Base-by-base conservation (phyloP, 1,140 invertebrate species). In the Lysiphlebus fabarum region DNA sequence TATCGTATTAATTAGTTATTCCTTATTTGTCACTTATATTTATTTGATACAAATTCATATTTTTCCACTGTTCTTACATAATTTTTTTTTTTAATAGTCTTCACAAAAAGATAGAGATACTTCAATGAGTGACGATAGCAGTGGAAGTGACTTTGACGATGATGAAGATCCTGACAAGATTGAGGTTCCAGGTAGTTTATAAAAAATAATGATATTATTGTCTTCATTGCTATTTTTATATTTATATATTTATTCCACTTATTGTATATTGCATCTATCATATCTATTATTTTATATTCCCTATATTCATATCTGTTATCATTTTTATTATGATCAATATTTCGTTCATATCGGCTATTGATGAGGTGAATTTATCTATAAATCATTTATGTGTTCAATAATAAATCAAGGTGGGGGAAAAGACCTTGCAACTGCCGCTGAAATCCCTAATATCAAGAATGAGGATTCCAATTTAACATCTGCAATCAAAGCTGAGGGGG, bases 141-240 rank as follows among this genome's bases (percentile, higher is more conserved):
- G 87, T 38, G 88, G 86, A 58, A 90, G 88, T 61, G 90, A 92
- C 71, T 91, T 91, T 75, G 90, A 91, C 70, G 90, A 92, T 70
- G 90, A 92, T 77, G 90, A 92, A 65, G 91, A 93, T 84, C 91
- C 91, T 58, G 91, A 93, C 75, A 91, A 90, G 80, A 90, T 92
- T 76, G 88, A 92, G 85, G 90, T 93, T 42, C 90, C 90, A 75
- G 90, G 90, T 91, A 77, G 75, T 69, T 7, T 26, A 71, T 14
- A 51, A 0, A 57, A 59, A 49, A 49, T 58, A 7, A 42, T 61
- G 8, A 4, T 5, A 44, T 51, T 17, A 49, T 36, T 43, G 10
- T 7, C 37, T 9, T 58, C 3, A 50, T 50, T 58, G n/a, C n/a
- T n/a, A n/a, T n/a, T n/a, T n/a, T n/a, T n/a, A n/a, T n/a, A n/a